phyloP scores from a whole-genome alignment of 2,888 invertebrate species.

The Pandemis heparana region DNA sequence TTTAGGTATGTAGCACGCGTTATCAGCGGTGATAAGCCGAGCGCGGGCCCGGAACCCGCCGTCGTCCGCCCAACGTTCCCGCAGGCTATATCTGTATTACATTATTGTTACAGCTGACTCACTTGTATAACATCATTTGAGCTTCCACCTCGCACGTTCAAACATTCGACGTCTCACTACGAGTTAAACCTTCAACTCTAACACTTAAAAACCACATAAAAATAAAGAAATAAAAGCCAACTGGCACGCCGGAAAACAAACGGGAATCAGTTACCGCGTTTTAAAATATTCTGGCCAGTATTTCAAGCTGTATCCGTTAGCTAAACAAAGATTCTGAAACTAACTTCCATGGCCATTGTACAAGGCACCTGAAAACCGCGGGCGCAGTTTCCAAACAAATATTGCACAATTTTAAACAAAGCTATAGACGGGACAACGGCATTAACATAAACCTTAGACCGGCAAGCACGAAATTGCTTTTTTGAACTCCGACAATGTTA shows the following conservation, averaged over 20 bases:
- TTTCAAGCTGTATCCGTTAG: constrained; percentile 61
- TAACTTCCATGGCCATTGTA: constrained; percentile 67
- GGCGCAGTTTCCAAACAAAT: constrained; percentile 74
- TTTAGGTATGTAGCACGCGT: constrained; percentile 56
- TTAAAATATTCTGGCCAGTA: constrained; percentile 45
- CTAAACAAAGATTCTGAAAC: constrained; percentile 76
- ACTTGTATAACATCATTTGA: constrained; percentile 39
- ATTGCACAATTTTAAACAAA: constrained; percentile 82
- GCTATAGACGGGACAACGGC: constrained; percentile 69
- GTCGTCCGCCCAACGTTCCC: constrained; percentile 62
- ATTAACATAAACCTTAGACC: constrained; percentile 80
- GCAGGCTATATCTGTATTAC: constrained; percentile 61
- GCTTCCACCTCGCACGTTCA: constrained; percentile 28
- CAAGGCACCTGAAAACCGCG: constrained; percentile 74
- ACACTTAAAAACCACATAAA: background rate
- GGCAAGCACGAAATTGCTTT: constrained; percentile 77
- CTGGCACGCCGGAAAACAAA: constrained; percentile 2
- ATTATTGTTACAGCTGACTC: constrained; percentile 42
- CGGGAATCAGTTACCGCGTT: constrained; percentile 31
- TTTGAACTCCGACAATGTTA: constrained; percentile 81
- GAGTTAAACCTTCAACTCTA: constrained; percentile 15
- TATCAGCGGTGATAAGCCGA: constrained; percentile 78
- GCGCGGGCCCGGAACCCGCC: constrained; percentile 64
- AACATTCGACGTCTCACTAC: constrained; percentile 12
- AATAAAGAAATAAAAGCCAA: constrained; percentile 13